Evolutionary conservation across 2,888 invertebrate species (phyloP).

Genomic region (Ypsolopha sequella): DNA sequence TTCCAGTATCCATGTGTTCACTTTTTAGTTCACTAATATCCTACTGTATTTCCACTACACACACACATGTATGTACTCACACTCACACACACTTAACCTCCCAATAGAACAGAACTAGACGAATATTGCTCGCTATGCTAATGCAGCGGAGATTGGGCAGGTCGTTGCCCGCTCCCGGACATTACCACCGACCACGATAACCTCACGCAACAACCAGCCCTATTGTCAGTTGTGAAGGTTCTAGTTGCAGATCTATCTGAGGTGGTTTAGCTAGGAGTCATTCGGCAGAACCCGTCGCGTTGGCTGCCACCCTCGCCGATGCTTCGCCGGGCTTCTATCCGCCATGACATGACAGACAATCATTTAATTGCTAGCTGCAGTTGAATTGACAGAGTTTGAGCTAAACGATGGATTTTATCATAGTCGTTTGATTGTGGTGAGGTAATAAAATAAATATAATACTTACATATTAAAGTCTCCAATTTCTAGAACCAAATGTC

Average conservation of each 20-base stretch:
- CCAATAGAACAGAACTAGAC: background rate
- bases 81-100: too few species aligned
- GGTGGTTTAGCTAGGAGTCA: constrained; percentile 9
- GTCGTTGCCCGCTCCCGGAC: constrained; percentile 69
- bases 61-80: constrained; percentile 6
- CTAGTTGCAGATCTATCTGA: too few species aligned
- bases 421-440: background rate
- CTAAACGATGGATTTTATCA: background rate
- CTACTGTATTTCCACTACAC: constrained; percentile 18
- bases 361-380: constrained; percentile 11
- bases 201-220: too few species aligned
- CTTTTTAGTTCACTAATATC: too few species aligned
- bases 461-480: too few species aligned
- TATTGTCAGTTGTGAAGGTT: too few species aligned
- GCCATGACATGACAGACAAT: constrained; percentile 26
- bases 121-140: constrained; percentile 70
- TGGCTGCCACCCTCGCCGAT: constrained; percentile 50
- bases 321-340: too few species aligned
- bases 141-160: constrained; percentile 71
- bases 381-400: background rate
- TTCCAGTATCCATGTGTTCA: background rate
- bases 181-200: constrained; percentile 37
- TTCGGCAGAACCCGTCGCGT: constrained; percentile 48
- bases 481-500: too few species aligned
- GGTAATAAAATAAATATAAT: background rate